A percentile compares a stretch with the other conserved stretches of the same genome.
Conservation (phyloP, 2,888 invertebrate genomes). For the Spisula subtruncata region DNA sequence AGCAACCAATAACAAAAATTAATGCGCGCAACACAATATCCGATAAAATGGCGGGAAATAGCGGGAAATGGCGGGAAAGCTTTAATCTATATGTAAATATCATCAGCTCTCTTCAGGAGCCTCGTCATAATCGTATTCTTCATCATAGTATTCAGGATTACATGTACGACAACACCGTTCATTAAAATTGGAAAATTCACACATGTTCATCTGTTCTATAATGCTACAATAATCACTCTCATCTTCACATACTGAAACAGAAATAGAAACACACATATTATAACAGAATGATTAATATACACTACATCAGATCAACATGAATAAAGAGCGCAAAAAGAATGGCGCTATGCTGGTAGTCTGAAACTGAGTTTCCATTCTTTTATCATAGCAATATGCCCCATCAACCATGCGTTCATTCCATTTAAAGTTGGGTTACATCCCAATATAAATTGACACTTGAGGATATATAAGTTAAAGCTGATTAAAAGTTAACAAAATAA, state of each 20-base stretch:
- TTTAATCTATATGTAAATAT: background rate
- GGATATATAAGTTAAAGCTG: no score
- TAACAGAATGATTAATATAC: no score
- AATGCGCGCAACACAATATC: background rate
- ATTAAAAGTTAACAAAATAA: no score
- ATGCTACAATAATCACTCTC: conserved; percentile 94
- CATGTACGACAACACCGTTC: conserved; percentile 96
- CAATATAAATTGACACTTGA: no score
- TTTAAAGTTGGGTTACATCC: no score
- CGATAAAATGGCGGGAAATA: background rate
- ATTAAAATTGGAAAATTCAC: conserved; percentile 94
- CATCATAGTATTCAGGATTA: conserved; percentile 54
- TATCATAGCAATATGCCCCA: no score
- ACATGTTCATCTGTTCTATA: conserved; percentile 95
- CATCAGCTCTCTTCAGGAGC: conserved; percentile 44
- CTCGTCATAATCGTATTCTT: conserved; percentile 36
- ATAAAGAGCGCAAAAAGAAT: no score
- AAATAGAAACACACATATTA: no score
- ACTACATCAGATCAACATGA: no score
- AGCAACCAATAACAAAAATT: background rate
- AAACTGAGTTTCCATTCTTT: no score
- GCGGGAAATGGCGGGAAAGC: background rate
- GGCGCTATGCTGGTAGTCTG: no score
- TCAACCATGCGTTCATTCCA: no score
- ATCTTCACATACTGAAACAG: conserved; percentile 82